These are phyloP conservation scores for Apus apus DNA, from an alignment of 2,113 vertebrate genomes.

Conservation along the genomic window DNA sequence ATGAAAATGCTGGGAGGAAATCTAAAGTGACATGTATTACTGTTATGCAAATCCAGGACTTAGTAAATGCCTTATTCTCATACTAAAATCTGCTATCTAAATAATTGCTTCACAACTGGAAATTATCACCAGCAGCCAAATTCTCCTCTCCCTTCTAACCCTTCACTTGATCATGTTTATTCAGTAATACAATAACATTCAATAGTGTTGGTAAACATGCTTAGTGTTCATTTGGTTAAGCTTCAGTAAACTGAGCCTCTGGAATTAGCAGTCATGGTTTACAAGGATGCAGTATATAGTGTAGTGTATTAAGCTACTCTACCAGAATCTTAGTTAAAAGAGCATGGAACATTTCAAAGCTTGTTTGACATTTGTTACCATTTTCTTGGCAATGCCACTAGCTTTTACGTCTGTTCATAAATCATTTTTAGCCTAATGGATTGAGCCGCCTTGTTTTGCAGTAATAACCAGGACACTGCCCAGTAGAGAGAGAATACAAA, in stretches of 20 bases:
- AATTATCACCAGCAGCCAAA: constrained; percentile 42
- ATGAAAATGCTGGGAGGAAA: constrained; percentile 21
- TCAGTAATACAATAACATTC: not conserved
- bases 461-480: not conserved
- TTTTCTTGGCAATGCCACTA: not conserved
- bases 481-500: not conserved
- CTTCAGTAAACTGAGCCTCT: not conserved
- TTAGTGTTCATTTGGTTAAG: constrained; percentile 19
- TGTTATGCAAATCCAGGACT: constrained; percentile 53
- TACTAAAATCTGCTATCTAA: constrained; percentile 37
- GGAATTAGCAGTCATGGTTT: not conserved
- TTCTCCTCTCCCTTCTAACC: not conserved
- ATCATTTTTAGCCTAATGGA: not conserved
- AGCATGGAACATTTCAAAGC: not conserved
- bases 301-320: not conserved
- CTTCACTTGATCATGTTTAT: not conserved
- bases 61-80: not conserved
- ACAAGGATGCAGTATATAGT: not conserved
- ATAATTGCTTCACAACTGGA: constrained; percentile 26
- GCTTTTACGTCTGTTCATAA: not conserved
- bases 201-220: not conserved
- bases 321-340: not conserved
- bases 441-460: not conserved
- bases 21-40: constrained; percentile 46
- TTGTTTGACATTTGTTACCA: not conserved